Evolutionary conservation across 2,797 vertebrate genomes (phyloP).

Genomic region (Gephyroberyx darwinii): DNA sequence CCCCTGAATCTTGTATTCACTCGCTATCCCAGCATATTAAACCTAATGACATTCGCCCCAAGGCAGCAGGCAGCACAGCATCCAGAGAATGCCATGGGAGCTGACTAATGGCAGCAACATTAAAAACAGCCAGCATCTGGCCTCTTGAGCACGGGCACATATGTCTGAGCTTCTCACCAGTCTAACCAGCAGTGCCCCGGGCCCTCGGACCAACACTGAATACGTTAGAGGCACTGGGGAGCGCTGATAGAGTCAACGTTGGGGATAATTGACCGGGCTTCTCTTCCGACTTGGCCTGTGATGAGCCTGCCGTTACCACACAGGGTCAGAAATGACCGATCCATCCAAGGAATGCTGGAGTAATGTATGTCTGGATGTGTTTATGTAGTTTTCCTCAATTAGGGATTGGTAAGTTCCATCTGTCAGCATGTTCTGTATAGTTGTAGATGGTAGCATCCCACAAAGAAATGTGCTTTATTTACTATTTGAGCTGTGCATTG

Average conservation of each 20-base stretch:
- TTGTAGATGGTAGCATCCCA: constrained; percentile 3
- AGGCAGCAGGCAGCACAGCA: constrained; percentile 63
- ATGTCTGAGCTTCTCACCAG: constrained; percentile 61
- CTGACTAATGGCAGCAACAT: constrained; percentile 72
- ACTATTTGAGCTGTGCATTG: constrained; percentile 24
- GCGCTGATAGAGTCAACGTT: constrained; percentile 56
- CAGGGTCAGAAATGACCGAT: constrained; percentile 41
- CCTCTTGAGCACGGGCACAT: constrained; percentile 64
- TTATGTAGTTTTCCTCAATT: constrained; percentile 56
- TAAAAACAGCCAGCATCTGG: constrained; percentile 76
- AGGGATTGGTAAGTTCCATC: constrained; percentile 33
- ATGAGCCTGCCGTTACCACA: constrained; percentile 53
- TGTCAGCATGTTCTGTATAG: constrained; percentile 15
- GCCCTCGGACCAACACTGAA: constrained; percentile 64
- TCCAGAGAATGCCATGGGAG: constrained; percentile 70
- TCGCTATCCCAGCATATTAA: constrained; percentile 61
- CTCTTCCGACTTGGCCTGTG: constrained; percentile 41
- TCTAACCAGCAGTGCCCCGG: constrained; percentile 56
- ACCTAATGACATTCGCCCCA: constrained; percentile 71
- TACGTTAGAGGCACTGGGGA: constrained; percentile 52
- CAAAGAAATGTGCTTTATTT: background rate
- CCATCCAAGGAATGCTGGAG: constrained; percentile 29
- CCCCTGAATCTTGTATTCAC: constrained; percentile 45
- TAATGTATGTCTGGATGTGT: constrained; percentile 49
- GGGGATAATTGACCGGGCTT: constrained; percentile 51